Conservation (phyloP, 1,140 invertebrate species). For the Hydropsyche tenuis region DNA sequence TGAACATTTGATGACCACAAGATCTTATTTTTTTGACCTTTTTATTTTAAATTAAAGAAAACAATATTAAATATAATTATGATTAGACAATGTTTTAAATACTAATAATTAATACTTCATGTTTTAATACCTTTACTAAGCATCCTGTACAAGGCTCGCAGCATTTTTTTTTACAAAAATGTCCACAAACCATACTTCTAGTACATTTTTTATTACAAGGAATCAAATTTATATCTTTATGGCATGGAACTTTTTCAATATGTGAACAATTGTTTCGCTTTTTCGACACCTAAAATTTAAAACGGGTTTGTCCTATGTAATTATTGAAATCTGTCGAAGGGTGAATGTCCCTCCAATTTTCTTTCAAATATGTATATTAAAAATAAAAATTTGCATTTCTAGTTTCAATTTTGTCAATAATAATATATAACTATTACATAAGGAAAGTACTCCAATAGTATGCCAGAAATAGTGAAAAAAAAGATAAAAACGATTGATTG, state of each 20-base stretch:
- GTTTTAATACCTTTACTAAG: slow-evolving; percentile 23
- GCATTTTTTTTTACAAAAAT: slow-evolving; percentile 38
- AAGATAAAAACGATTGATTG: too few relatives aligned
- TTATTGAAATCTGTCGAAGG: not conserved
- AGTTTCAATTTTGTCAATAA: too few relatives aligned
- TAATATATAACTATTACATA: too few relatives aligned
- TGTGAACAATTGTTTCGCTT: slow-evolving; percentile 37
- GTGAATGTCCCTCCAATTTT: too few relatives aligned
- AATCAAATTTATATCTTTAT: slow-evolving; percentile 28
- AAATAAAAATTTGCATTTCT: too few relatives aligned
- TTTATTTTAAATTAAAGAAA: not conserved
- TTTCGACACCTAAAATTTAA: slow-evolving; percentile 34
- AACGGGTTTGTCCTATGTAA: too few relatives aligned
- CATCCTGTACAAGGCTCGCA: slow-evolving; percentile 26
- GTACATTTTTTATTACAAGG: slow-evolving; percentile 37
- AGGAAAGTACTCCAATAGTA: too few relatives aligned
- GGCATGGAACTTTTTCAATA: slow-evolving; percentile 20
- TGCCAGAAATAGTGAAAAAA: too few relatives aligned
- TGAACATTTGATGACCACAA: slow-evolving; percentile 57
- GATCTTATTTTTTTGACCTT: slow-evolving; percentile 60
- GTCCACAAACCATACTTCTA: slow-evolving; percentile 33
- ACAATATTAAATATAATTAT: too few relatives aligned
- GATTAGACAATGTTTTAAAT: too few relatives aligned
- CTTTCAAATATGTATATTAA: too few relatives aligned
- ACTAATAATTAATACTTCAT: not conserved